These are phyloP conservation scores for Gambelia wislizenii DNA, from an alignment of 2,797 vertebrate species.

Conservation along the genomic window DNA sequence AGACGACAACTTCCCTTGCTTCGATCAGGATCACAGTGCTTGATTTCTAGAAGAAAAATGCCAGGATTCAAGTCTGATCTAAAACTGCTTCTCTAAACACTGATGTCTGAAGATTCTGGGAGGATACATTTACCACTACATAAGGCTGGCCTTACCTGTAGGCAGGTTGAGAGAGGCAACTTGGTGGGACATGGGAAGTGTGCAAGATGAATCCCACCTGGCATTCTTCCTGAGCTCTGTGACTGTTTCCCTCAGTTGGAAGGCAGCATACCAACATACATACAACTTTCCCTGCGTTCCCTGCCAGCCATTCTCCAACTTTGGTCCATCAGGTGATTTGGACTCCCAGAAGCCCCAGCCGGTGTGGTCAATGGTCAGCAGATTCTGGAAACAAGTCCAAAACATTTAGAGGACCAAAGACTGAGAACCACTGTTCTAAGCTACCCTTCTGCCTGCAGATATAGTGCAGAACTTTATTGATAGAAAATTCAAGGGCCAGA, in stretches of 20 bases:
- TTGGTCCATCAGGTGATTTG: no score
- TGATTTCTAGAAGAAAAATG: constrained; percentile 10
- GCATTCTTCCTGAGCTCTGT: not conserved
- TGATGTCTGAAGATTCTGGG: not conserved
- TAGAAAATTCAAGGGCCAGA: not conserved
- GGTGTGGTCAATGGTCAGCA: no score
- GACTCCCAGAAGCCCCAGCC: no score
- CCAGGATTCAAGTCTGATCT: not conserved
- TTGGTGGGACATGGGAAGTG: not conserved
- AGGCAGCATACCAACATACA: not conserved
- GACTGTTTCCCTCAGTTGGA: not conserved
- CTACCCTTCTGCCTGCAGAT: not conserved
- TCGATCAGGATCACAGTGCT: not conserved
- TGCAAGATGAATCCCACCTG: not conserved
- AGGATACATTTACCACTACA: no score
- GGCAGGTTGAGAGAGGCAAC: not conserved
- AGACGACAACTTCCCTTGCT: constrained; percentile 23
- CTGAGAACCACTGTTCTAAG: no score
- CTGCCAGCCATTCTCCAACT: no score
- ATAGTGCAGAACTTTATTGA: not conserved
- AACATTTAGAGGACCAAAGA: no score
- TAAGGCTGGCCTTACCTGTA: not conserved
- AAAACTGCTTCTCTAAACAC: not conserved
- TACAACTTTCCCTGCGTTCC: no score
- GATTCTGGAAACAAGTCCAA: not conserved